A percentile compares a stretch with the other conserved stretches of the same genome.
These are phyloP conservation scores for Molossus alvarezi DNA, from an alignment of 2,797 vertebrate genomes.

Conservation along the genomic window DNA sequence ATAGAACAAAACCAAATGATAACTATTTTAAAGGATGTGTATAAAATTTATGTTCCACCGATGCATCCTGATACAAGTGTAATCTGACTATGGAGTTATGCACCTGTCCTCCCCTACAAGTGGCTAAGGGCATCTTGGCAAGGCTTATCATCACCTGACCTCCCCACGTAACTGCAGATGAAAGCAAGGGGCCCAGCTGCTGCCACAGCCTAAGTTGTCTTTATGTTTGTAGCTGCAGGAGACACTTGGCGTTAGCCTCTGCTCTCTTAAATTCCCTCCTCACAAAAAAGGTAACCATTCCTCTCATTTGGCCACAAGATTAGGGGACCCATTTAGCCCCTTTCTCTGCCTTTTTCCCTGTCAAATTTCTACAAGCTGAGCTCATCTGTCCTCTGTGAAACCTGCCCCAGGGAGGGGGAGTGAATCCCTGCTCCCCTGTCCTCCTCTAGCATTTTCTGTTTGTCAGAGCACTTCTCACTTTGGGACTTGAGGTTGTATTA, in stretches of 20 bases:
- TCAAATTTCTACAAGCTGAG: neutral
- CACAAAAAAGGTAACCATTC: neutral
- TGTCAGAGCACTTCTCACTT: slow-evolving; percentile 7
- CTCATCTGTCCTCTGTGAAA: neutral
- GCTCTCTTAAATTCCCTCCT: neutral
- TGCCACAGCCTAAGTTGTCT: neutral
- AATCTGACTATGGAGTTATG: neutral
- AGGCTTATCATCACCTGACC: neutral
- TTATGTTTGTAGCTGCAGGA: slow-evolving; percentile 15
- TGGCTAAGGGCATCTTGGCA: neutral
- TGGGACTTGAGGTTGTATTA: slow-evolving; percentile 11
- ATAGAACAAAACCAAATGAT: neutral
- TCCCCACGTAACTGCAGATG: neutral
- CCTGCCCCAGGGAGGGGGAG: too few species aligned
- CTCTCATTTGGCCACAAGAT: slow-evolving; percentile 11
- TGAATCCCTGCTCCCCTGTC: neutral
- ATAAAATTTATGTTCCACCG: slow-evolving; percentile 13
- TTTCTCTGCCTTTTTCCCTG: neutral
- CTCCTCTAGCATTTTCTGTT: neutral
- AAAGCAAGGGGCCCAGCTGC: neutral
- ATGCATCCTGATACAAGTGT: neutral
- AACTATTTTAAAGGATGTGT: slow-evolving; percentile 14
- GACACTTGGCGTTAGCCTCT: neutral
- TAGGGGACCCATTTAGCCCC: neutral
- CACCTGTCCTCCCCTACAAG: neutral